Conservation (phyloP, 2,797 vertebrate genomes). For the Otus scops region DNA sequence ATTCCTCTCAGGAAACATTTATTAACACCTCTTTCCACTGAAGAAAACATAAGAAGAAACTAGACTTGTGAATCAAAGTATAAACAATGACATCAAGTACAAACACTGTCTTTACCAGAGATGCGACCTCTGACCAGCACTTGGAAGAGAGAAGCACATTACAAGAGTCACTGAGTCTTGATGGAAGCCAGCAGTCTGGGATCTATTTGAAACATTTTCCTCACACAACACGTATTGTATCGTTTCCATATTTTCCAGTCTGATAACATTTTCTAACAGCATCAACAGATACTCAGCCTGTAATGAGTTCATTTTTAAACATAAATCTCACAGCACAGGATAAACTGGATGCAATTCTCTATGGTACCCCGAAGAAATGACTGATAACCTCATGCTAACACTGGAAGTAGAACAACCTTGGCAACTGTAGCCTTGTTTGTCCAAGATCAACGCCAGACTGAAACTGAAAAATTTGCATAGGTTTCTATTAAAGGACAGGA, state of each 20-base stretch:
- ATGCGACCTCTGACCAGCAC: not conserved
- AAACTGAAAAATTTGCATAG: not conserved
- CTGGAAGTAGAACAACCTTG: not conserved
- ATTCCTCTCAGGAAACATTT: not conserved
- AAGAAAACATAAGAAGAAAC: not conserved
- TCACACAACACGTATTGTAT: not conserved
- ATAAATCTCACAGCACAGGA: not conserved
- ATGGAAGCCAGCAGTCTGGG: not conserved
- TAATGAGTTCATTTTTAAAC: not conserved
- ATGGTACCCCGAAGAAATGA: not conserved
- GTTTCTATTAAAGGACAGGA: not conserved
- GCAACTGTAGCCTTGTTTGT: not conserved
- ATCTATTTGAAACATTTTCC: not conserved
- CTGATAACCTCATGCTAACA: not conserved
- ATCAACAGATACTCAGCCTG: not conserved
- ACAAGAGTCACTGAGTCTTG: not conserved
- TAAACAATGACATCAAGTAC: slow-evolving; percentile 13
- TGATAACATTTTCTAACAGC: not conserved
- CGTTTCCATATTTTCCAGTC: not conserved
- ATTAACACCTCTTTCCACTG: not conserved
- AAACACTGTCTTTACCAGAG: not conserved
- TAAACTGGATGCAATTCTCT: not conserved
- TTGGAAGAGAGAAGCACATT: not conserved
- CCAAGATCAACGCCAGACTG: not conserved
- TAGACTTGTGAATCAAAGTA: not conserved